Evolutionary conservation across 2,888 invertebrate species (phyloP).

Genomic region (Automeris io): DNA sequence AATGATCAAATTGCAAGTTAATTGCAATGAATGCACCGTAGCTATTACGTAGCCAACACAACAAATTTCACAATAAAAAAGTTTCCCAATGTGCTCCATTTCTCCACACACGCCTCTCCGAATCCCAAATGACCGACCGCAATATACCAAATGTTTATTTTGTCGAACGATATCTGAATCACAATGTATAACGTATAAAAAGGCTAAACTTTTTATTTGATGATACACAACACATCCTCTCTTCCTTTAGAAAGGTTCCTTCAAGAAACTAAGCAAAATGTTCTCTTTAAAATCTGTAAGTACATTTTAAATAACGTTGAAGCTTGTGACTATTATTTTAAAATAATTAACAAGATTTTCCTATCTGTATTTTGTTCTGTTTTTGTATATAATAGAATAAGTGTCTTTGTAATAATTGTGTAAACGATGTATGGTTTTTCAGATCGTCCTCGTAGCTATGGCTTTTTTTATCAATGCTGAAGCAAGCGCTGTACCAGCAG

Average conservation of each 20-base stretch:
- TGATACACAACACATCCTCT: conserved; percentile 62
- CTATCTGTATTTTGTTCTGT: too few species aligned
- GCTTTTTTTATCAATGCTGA: conserved; percentile 51
- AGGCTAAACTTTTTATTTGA: conserved; percentile 47
- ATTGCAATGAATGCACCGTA: conserved; percentile 19
- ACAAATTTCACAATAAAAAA: conserved; percentile 51
- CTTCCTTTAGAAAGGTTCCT: conserved; percentile 64
- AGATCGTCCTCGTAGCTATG: conserved; percentile 66
- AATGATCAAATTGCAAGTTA: conserved; percentile 13
- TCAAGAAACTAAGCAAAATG: conserved; percentile 59
- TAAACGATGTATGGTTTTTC: conserved; percentile 23
- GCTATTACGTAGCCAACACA: conserved; percentile 21
- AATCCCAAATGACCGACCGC: conserved; percentile 66
- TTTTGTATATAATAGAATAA: too few species aligned
- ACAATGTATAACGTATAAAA: conserved; percentile 65
- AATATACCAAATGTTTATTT: conserved; percentile 65
- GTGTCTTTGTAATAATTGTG: too few species aligned
- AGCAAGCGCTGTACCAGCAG: conserved; percentile 51
- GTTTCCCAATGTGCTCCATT: conserved; percentile 70
- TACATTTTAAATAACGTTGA: conserved; percentile 11
- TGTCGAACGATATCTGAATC: conserved; percentile 58
- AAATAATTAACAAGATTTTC: conserved; percentile 2
- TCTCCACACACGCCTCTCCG: conserved; percentile 55
- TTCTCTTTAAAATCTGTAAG: conserved; percentile 72
- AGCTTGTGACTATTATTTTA: too few species aligned